These are phyloP conservation scores for Microvelia longipes DNA, from an alignment of 1,140 invertebrate species.

Conservation along the genomic window DNA sequence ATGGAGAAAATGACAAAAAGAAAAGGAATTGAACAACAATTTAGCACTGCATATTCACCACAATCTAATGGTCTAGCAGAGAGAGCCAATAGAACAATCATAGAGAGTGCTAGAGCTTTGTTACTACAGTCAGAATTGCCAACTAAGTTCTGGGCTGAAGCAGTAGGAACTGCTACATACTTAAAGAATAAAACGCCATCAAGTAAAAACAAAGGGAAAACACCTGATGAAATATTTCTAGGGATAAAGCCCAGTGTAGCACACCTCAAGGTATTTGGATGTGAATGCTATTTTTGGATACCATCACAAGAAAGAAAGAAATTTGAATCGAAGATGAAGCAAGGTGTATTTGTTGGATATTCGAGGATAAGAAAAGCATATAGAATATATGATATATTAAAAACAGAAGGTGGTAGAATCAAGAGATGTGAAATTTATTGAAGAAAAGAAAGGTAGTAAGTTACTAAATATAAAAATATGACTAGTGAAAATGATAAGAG, in stretches of 20 bases:
- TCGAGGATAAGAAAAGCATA: background rate
- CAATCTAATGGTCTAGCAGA: conserved; percentile 30
- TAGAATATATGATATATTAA: background rate
- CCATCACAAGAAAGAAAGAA: conserved; percentile 17
- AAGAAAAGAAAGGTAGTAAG: background rate
- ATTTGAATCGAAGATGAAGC: conserved; percentile 5
- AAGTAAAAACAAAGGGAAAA: conserved; percentile 11
- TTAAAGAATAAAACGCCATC: conserved; percentile 22
- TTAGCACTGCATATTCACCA: conserved; percentile 25
- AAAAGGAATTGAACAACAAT: conserved; percentile 19
- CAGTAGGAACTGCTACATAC: conserved; percentile 20
- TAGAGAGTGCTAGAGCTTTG: conserved; percentile 25
- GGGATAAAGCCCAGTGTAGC: conserved; percentile 21
- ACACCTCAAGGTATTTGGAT: conserved; percentile 26
- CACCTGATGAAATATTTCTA: conserved; percentile 25
- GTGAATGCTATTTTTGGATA: conserved; percentile 20
- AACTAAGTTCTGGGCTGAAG: conserved; percentile 25
- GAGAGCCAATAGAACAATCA: conserved; percentile 27
- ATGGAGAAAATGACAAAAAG: conserved; percentile 21
- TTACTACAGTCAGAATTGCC: conserved; percentile 16
- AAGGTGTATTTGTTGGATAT: conserved; percentile 2
- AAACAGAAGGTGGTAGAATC: background rate
- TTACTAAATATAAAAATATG: background rate
- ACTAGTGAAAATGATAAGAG: background rate
- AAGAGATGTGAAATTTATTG: background rate